Base-by-base conservation (phyloP, 2,113 vertebrate genomes). In the Coregonus clupeaformis region DNA sequence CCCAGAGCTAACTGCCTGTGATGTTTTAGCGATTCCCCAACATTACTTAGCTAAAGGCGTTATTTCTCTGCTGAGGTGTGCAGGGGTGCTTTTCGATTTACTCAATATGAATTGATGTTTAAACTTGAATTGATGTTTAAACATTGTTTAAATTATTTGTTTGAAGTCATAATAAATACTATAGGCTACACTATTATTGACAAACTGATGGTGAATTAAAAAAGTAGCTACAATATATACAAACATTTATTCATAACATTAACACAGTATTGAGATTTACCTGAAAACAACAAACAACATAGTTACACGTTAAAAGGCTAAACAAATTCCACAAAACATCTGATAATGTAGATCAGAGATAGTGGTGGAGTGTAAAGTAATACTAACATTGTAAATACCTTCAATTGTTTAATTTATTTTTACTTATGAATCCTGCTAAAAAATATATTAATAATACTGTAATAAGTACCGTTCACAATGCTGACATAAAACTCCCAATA, bases 181-280 rank as follows among this genome's bases (percentile, higher is more conserved):
- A 74, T 60, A 6, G 13, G 14, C 1, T 76, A 65, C 14, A 74
- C 24, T 16, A 2, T 82, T 82, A 67, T 22, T 68, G 18, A 45
- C 42, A 65, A 73, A 5, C 11, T 6, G 27, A 27, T 63, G 3
- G 6, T 0, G 25, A 29, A 68, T 25, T 57, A 63, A 80, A 70
- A 74, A 6, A 57, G 42, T 62, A 47, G 29, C 36, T 69, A 30
- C 45, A 74, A 79, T 68, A 67, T 42, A 27, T n/a, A 16, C 20
- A 20, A 20, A 67, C 12, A 66, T n/a, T 22, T 80, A 2, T 81
- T 82, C 62, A 69, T 25, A 24, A 69, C 32, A 27, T 82, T 78
- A 77, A 71, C 64, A 84, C 32, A 73, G 49, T 81, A 86, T 73
- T 76, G 60, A 69, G 72, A 68, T 71, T 20, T 24, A 85, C 65